phyloP scores from a whole-genome alignment of 1,140 invertebrate species.

The Drosophila nasuta region DNA sequence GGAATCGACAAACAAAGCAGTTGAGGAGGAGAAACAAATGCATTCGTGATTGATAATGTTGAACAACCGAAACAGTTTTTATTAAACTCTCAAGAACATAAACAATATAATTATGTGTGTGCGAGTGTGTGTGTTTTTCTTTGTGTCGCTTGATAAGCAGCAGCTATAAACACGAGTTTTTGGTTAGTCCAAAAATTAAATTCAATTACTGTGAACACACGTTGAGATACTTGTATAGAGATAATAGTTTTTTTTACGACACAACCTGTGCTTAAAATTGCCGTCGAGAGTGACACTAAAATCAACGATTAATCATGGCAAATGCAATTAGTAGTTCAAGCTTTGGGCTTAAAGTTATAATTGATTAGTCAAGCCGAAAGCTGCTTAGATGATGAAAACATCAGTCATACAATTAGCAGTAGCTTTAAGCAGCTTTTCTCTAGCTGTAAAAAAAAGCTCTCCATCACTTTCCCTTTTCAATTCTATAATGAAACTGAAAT shows the following conservation, averaged over 20 bases:
- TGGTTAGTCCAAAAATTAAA: background rate
- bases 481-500: background rate
- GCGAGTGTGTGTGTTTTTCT: constrained; percentile 1
- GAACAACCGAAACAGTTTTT: background rate
- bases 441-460: background rate
- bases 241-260: constrained; percentile 1
- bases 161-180: background rate
- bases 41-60: constrained; percentile 35
- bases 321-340: constrained; percentile 10
- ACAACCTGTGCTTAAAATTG: background rate
- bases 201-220: constrained; percentile 31
- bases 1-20: constrained; percentile 10
- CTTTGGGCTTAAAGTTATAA: constrained; percentile 6
- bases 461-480: background rate
- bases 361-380: background rate
- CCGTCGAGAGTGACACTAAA: constrained; percentile 1
- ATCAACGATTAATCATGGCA: background rate
- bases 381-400: constrained; percentile 1
- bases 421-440: constrained; percentile 11
- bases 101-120: background rate
- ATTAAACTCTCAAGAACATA: constrained; percentile 18
- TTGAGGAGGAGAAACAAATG: constrained; percentile 18
- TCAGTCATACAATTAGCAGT: background rate
- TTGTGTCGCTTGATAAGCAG: constrained; percentile 20
- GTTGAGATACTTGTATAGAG: background rate